Evolutionary conservation across 2,888 invertebrate species (phyloP), one percentile per base, ranked within the genome.

Genomic region (Acrobasis repandana): DNA sequence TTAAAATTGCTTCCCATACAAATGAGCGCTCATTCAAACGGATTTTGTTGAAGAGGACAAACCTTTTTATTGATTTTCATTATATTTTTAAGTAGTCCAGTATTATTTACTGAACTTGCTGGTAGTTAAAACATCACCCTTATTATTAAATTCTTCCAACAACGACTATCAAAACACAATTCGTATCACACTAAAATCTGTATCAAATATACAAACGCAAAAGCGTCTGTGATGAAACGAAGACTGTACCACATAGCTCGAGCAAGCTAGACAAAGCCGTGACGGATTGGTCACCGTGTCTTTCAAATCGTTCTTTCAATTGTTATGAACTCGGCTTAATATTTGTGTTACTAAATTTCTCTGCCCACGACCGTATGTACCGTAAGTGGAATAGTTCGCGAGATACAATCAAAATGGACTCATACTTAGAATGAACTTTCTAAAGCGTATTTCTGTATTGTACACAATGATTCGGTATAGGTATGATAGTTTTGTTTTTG

Each of bases 291-390:
- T 81, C 80, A 75, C 81, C 75, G 74, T 80, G 75, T 79, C 78
- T 79, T 74, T 78, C 76, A 78, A 81, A 81, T 83, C 75, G 77
- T 77, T 77, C 77, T 81, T 84, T 80, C 85, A 83, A 85, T 82
- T 82, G 79, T 78, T 79, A 78, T 79, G 77, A 77, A 80, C 82
- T 82, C 79, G 76, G 77, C 77, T 82, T 82, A 79, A 82, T 83
- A 83, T 82, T 82, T 82, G 79, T 83, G 81, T 82, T 83, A 84
- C 84, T 80, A 80, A 86, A 85, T 86, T 84, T 86, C 84, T 82
- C 86, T 84, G 79, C 83, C 85, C 83, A 86, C 86, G 79, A 79
- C 75, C 72, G 78, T 79, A 78, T 79, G 81, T 82, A 79, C 80
- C 83, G 80, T 84, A 84, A 82, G 85, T 80, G 76, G 82, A 82